Evolutionary conservation across 2,888 invertebrate species (phyloP).

Genomic region (Campoplex capitator): DNA sequence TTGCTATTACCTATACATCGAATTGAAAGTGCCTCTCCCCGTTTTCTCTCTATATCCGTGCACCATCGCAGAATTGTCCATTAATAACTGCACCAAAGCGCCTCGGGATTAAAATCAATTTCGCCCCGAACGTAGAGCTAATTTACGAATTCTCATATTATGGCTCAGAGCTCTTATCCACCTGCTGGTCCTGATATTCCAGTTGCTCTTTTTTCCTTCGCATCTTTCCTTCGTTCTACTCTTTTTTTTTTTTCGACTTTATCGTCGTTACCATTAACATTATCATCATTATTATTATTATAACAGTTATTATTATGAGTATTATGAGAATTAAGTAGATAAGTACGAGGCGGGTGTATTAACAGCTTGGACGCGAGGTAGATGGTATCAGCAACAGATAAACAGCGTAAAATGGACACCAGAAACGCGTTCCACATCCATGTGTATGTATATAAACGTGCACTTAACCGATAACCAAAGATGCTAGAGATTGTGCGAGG

Average conservation of each 20-base stretch:
- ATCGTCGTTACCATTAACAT: slow-evolving; percentile 41
- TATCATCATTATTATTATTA: slow-evolving; percentile 54
- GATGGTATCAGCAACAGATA: slow-evolving; percentile 58
- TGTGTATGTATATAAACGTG: slow-evolving; percentile 4
- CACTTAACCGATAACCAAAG: slow-evolving; percentile 62
- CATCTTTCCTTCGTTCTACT: slow-evolving; percentile 31
- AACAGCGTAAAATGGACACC: slow-evolving; percentile 56
- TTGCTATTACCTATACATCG: slow-evolving; percentile 30
- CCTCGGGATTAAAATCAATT: slow-evolving; percentile 78
- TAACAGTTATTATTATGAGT: slow-evolving; percentile 28
- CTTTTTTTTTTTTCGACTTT: slow-evolving; percentile 47
- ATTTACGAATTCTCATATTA: slow-evolving; percentile 74
- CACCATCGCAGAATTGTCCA: slow-evolving; percentile 71
- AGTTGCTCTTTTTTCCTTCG: slow-evolving; percentile 18
- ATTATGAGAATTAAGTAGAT: slow-evolving; percentile 62
- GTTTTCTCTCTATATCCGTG: slow-evolving; percentile 3
- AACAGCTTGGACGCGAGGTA: slow-evolving; percentile 63
- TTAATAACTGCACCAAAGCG: slow-evolving; percentile 73
- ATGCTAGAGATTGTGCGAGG: slow-evolving; percentile 53
- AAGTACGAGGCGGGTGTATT: slow-evolving; percentile 47
- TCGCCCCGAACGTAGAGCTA: slow-evolving; percentile 61
- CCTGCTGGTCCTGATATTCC: slow-evolving; percentile 44
- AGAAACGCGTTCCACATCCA: slow-evolving; percentile 37
- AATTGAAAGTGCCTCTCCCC: slow-evolving; percentile 47
- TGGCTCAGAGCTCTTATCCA: slow-evolving; percentile 58